phyloP scores from a whole-genome alignment of 64 coral and sea anemone species.

The Catalaphyllia jardinei region DNA sequence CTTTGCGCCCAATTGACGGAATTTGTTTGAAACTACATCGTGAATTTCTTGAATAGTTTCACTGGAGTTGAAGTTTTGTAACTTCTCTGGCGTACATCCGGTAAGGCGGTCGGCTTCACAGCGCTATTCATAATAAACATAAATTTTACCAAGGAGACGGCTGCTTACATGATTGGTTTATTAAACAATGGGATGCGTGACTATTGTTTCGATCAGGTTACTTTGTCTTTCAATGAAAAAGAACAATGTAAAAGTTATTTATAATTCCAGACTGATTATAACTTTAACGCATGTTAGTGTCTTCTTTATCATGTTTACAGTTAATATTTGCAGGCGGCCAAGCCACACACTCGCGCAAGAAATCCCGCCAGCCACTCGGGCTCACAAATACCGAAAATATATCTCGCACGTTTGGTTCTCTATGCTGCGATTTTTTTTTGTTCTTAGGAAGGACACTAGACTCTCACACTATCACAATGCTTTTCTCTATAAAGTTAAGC shows the following conservation, averaged over 20 bases:
- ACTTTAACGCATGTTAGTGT: background rate
- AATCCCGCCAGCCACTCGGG: no score
- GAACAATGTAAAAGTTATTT: background rate
- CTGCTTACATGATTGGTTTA: constrained; percentile 6
- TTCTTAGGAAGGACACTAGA: no score
- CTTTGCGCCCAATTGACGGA: background rate
- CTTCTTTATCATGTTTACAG: no score
- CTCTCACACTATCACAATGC: no score
- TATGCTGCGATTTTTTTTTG: no score
- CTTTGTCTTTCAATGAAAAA: background rate
- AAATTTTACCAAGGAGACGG: constrained; percentile 36
- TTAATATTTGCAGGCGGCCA: no score
- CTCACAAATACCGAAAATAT: no score
- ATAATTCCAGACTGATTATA: background rate
- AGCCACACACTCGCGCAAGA: background rate
- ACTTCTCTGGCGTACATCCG: constrained; percentile 5
- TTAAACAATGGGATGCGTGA: background rate
- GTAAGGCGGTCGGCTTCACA: background rate
- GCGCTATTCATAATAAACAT: constrained; percentile 32
- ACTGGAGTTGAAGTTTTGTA: background rate
- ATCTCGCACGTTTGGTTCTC: no score
- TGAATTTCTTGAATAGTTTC: constrained; percentile 15
- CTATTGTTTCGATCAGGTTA: background rate
- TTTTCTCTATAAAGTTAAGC: no score
- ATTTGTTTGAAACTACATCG: background rate